Evolutionary conservation across 30 jellyfish, hydroid and myxozoan genomes (phyloP).

Genomic region (Hydractinia echinata): DNA sequence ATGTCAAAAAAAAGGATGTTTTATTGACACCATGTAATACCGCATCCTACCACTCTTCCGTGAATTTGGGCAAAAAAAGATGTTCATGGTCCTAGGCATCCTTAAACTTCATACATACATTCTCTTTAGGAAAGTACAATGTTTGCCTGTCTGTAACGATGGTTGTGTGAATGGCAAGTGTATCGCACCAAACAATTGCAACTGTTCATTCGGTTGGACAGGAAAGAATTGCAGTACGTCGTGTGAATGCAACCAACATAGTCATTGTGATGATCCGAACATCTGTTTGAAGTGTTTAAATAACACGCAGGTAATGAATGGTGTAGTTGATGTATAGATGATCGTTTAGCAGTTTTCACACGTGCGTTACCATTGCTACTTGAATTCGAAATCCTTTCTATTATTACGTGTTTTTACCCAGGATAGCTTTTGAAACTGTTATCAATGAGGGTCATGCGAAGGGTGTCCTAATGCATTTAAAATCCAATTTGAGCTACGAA

Average conservation of each 20-base stretch:
- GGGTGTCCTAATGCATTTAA: too few species aligned
- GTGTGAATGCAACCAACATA: conserved; percentile 86
- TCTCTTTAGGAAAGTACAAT: neutral
- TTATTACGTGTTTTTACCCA: too few species aligned
- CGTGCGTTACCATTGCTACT: too few species aligned
- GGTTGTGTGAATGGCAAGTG: conserved; percentile 78
- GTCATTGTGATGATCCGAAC: conserved; percentile 69
- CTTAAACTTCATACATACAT: neutral
- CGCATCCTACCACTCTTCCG: too few species aligned
- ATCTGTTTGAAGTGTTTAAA: conserved; percentile 66
- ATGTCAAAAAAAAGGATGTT: too few species aligned
- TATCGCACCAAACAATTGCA: conserved; percentile 61
- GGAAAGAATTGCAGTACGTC: conserved; percentile 57
- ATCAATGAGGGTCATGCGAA: too few species aligned
- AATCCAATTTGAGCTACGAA: too few species aligned
- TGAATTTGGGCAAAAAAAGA: neutral
- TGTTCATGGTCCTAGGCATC: neutral
- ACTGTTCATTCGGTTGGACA: conserved; percentile 90
- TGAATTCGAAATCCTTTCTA: too few species aligned
- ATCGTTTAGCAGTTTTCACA: too few species aligned
- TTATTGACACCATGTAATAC: too few species aligned
- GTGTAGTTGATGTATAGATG: too few species aligned
- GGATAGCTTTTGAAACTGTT: too few species aligned
- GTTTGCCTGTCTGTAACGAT: conserved; percentile 69
- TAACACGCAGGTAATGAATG: conserved; percentile 61